Base-by-base conservation (phyloP, 35 echinoderm and acorn worm genomes). In the Apostichopus japonicus region DNA sequence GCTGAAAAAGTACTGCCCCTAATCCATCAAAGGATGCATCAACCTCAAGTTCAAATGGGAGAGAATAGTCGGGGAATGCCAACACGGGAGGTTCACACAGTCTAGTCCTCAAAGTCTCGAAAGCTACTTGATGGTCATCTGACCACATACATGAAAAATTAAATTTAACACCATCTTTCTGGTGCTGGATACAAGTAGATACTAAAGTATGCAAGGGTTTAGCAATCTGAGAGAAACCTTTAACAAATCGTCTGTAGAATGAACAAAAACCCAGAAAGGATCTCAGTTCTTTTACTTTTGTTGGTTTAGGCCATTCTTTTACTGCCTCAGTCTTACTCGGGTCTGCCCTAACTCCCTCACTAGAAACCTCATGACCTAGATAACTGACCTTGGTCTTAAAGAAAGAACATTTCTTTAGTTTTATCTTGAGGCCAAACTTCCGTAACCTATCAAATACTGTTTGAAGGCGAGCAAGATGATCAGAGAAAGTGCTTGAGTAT, bases 401-500 rank as follows among this genome's bases (percentile, higher is more conserved):
- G 56, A 87, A 80, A 5, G 14, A 13, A 23, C 92, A 93, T 51
- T 90, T 94, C 16, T 5, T 16, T 1, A 56, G 92, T 24, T 94
- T 90, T n/a, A 94, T 23, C 23, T 94, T 94, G 8, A 94, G 77
- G 51, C 77, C 77, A 58, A 78, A 77, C 5, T 14, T n/a, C 25
- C 59, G 6, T 9, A 90, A 55, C 33, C 86, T 16, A 9, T 77
- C 7, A 15, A 93, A 87, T 19, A 93, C 80, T 14, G 6, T 16
- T 23, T 86, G 33, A 4, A 93, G 80, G 19, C 82, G 19, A 15
- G 4, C 8, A 22, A 93, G 15, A 55, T 93, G 92, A 19, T 79
- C 52, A 2, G 44, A 51, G 23, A 93, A 93, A 15, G 80, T 65
- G 10, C 10, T 16, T 5, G 81, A 93, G 63, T 54, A 93, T 9